These are phyloP conservation scores for Uria lomvia DNA, from an alignment of 2,113 vertebrate genomes.

Conservation along the genomic window DNA sequence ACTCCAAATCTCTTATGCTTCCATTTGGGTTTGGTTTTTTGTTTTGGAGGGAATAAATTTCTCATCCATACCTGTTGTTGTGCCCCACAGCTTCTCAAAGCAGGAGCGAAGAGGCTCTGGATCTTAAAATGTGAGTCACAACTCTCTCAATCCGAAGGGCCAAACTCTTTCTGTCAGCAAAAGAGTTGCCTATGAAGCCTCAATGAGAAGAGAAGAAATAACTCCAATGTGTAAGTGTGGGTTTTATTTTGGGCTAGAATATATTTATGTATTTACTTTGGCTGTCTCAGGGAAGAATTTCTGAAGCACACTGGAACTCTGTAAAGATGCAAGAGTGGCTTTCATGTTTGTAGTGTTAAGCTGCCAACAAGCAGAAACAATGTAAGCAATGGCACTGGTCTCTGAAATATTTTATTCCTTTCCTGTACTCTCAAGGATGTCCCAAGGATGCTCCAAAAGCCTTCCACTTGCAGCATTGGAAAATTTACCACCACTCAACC, in stretches of 20 bases:
- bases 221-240: background rate
- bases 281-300: background rate
- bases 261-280: background rate
- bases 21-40: too few species aligned
- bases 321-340: background rate
- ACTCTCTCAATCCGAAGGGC: background rate
- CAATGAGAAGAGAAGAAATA: background rate
- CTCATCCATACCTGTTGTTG: background rate
- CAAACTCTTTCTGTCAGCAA: background rate
- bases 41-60: background rate
- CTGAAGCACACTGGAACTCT: background rate
- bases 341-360: background rate
- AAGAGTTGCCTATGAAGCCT: background rate
- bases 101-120: background rate
- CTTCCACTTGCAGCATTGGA: background rate
- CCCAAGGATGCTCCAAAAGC: background rate
- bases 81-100: background rate
- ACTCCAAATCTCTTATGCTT: background rate
- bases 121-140: background rate
- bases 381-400: background rate
- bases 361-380: slow-evolving; percentile 2
- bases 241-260: background rate
- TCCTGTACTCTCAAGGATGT: background rate
- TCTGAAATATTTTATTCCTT: background rate
- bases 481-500: background rate